Conservation (phyloP, 2,888 invertebrate genomes). For the Nineta flava region DNA sequence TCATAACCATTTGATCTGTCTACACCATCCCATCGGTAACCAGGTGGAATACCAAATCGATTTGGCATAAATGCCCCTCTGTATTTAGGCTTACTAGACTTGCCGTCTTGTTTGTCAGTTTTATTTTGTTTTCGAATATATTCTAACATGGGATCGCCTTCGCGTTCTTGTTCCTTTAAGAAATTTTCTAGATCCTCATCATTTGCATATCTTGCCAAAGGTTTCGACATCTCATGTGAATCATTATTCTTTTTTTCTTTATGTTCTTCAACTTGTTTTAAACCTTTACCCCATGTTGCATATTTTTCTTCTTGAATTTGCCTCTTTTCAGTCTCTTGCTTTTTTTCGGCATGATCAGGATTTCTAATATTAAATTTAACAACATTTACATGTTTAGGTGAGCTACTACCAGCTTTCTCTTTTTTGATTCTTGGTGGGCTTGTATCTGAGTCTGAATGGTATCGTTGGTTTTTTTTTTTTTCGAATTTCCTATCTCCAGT, state of each 20-base stretch:
- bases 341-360: neutral
- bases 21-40: slow-evolving; percentile 97
- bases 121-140: slow-evolving; percentile 62
- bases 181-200: slow-evolving; percentile 76
- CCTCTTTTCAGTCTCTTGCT: slow-evolving; percentile 30
- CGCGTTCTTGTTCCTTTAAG: slow-evolving; percentile 56
- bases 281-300: slow-evolving; percentile 67
- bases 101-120: slow-evolving; percentile 20
- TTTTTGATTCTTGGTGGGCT: too few species aligned
- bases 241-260: slow-evolving; percentile 53
- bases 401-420: neutral
- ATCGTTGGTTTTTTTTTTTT: too few species aligned
- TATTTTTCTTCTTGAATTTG: slow-evolving; percentile 57
- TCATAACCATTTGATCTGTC: slow-evolving; percentile 96
- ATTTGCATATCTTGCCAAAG: slow-evolving; percentile 75
- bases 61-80: slow-evolving; percentile 81
- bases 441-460: too few species aligned
- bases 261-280: slow-evolving; percentile 69
- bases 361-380: neutral
- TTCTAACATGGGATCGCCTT: slow-evolving; percentile 87
- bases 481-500: too few species aligned
- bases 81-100: slow-evolving; percentile 45
- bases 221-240: slow-evolving; percentile 74
- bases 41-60: slow-evolving; percentile 81
- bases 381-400: neutral